These are phyloP conservation scores for Smutsia gigantea DNA, from an alignment of 2,797 vertebrate genomes.

Conservation along the genomic window DNA sequence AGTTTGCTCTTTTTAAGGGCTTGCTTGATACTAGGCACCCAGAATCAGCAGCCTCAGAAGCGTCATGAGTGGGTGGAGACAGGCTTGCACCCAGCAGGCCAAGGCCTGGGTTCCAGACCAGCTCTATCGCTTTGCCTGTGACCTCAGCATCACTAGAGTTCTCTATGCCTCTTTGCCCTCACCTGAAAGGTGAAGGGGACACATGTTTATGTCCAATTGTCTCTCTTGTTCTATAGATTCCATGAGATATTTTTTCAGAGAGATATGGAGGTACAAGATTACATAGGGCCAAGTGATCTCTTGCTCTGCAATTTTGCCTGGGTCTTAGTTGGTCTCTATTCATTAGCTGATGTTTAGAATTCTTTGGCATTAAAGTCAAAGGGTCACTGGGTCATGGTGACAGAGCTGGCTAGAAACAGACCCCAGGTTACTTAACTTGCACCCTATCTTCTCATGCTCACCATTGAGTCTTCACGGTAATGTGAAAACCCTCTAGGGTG, in stretches of 20 bases:
- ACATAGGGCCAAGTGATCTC: background rate
- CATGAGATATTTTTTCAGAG: background rate
- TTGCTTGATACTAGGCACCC: background rate
- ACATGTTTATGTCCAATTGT: background rate
- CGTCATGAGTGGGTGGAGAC: background rate
- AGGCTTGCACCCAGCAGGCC: fast-evolving
- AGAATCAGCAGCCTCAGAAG: background rate
- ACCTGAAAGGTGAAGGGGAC: background rate
- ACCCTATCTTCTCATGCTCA: background rate
- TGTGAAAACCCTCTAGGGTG: fast-evolving
- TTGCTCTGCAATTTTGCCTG: background rate
- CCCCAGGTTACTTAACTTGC: background rate
- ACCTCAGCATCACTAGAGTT: background rate
- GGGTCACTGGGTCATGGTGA: background rate
- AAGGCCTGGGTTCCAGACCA: background rate
- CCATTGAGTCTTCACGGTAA: background rate
- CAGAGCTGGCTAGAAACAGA: background rate
- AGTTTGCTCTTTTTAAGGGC: background rate
- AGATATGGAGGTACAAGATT: background rate
- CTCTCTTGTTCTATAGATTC: background rate
- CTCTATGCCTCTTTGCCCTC: background rate
- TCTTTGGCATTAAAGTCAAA: background rate
- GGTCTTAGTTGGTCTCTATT: background rate
- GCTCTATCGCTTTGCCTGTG: background rate
- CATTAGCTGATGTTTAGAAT: background rate